A percentile compares a stretch with the other conserved stretches of the same genome.
Conservation (phyloP, 2,888 invertebrate species). For the Cantharis lateralis region DNA sequence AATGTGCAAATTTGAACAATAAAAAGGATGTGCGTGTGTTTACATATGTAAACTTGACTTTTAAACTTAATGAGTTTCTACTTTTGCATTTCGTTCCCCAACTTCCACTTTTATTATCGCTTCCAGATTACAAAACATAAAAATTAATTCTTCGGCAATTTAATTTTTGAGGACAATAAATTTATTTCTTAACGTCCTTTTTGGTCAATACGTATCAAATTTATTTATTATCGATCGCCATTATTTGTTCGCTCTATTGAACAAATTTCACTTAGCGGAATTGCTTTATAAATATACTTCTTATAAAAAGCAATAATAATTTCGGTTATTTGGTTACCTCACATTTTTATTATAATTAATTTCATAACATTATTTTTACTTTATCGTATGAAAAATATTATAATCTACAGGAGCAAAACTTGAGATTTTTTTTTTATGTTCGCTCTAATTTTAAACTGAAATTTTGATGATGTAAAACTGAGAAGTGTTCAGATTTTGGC, state of each 20-base stretch:
- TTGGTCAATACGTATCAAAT: not conserved
- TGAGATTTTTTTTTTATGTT: too few relatives aligned
- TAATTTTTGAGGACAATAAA: not conserved
- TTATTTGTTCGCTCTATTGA: not conserved
- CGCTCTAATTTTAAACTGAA: too few relatives aligned
- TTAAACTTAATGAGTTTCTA: not conserved
- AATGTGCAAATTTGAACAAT: conserved; percentile 13
- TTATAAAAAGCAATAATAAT: not conserved
- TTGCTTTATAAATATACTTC: not conserved
- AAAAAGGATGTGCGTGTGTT: conserved; percentile 4
- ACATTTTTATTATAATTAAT: not conserved
- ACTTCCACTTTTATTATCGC: not conserved
- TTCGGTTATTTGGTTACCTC: not conserved
- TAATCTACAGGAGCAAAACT: too few relatives aligned
- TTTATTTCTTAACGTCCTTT: not conserved
- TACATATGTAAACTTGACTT: conserved; percentile 4
- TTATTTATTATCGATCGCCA: not conserved
- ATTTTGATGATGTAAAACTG: too few relatives aligned
- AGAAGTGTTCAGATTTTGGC: too few relatives aligned
- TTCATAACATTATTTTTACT: not conserved
- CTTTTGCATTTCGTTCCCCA: not conserved
- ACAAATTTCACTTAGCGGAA: not conserved
- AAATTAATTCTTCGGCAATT: not conserved
- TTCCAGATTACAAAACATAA: not conserved
- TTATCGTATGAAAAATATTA: too few relatives aligned